Evolutionary conservation across 1,140 invertebrate species (phyloP), one percentile per base, ranked within the genome.

Genomic region (Euglossa dilemma): DNA sequence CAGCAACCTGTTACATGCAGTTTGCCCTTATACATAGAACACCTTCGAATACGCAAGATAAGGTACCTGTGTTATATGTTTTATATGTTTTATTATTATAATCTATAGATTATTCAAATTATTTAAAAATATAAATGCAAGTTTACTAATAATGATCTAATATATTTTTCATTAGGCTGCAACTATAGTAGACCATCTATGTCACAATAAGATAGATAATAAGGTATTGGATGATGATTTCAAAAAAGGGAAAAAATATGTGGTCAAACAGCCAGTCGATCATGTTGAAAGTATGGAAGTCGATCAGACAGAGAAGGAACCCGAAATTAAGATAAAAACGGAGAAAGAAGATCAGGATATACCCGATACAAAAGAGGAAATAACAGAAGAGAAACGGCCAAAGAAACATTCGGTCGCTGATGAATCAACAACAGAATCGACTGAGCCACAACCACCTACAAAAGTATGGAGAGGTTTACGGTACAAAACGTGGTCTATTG

Each of bases 1-100:
- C 97, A 83, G 96, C 96, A 23, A 96, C 96, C 83, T 99, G 98
- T 93, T 98, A 97, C 90, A 97, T 97, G 94, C 96, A 98, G 92
- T 97, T 97, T 92, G 96, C 96, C 5, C 93, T 97, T 18, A 96
- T 96, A 85, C 96, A 97, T 90, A 94, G 95, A 85, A 95, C 95
- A 59, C 95, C 95, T 11, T 92, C 93, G 0, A 95, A 93, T 64
- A 93, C 93, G 3, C 94, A 95, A 87, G 95, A 95, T 81, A 95
- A 95, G 91, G 95, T 95, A 84, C 75, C 2, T n/a, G 63, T 45
- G 6, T 43, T 23, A 12, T n/a, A 23, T 45, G 2, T 67, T n/a
- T 43, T 23, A 12, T n/a, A 23, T 45, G 2, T 67, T n/a, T 45
- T 8, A 64, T 11, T 36, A 64, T 23, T 64, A 23, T 20, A 9